phyloP scores from a whole-genome alignment of 2,888 invertebrate genomes.

The Pristionchus entomophagus region DNA sequence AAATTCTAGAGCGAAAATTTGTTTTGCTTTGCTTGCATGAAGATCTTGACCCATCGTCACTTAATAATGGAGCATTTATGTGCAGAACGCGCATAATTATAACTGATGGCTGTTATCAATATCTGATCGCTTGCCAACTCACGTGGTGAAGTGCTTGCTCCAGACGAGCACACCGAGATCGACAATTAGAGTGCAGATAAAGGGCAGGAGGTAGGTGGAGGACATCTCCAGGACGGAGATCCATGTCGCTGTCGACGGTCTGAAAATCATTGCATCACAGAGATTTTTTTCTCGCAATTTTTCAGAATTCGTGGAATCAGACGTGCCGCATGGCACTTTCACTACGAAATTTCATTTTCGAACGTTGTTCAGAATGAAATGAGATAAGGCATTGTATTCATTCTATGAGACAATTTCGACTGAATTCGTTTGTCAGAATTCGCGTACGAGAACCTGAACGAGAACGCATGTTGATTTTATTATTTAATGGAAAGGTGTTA shows the following conservation, averaged over 20 bases:
- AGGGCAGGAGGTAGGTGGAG: constrained; percentile 67
- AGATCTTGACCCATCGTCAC: no score
- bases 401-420: not conserved
- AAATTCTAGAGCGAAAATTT: not conserved
- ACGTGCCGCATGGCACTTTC: not conserved
- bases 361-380: not conserved
- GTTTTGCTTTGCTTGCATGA: no score
- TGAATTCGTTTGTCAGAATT: no score
- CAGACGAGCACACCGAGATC: constrained; percentile 67
- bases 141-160: constrained; percentile 39
- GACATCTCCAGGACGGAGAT: constrained; percentile 65
- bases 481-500: no score
- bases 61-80: no score
- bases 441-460: no score
- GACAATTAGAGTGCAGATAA: constrained; percentile 65
- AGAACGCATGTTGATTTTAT: no score
- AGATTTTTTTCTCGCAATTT: not conserved
- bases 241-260: constrained; percentile 48
- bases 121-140: no score
- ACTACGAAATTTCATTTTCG: not conserved
- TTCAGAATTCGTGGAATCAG: not conserved
- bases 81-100: no score
- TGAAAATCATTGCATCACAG: not conserved
- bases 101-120: no score
- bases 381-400: not conserved